Conservation (phyloP, 2,888 invertebrate species). For the Caenorhabditis sp. region DNA sequence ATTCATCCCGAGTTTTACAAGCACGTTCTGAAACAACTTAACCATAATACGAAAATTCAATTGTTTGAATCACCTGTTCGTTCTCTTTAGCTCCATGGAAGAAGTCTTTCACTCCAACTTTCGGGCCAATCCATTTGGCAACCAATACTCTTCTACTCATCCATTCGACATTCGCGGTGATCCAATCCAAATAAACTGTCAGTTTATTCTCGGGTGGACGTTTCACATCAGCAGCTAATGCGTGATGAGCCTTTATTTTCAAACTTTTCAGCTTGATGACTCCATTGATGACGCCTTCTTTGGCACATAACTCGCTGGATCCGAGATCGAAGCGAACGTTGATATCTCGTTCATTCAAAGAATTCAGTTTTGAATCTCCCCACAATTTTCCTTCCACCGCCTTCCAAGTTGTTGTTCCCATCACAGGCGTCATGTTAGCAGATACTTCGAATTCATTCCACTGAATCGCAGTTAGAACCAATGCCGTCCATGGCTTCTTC, state of each 20-base stretch:
- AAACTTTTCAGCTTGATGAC: slow-evolving; percentile 87
- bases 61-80: slow-evolving; percentile 24
- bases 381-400: slow-evolving; percentile 76
- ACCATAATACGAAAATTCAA: not conserved
- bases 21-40: slow-evolving; percentile 25
- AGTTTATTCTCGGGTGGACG: slow-evolving; percentile 75
- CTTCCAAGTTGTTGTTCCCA: slow-evolving; percentile 94
- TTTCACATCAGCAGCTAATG: slow-evolving; percentile 62
- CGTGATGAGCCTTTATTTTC: slow-evolving; percentile 56
- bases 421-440: slow-evolving; percentile 99
- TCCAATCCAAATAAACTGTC: slow-evolving; percentile 69
- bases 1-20: slow-evolving; percentile 64
- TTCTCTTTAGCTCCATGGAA: slow-evolving; percentile 47
- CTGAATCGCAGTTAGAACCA: slow-evolving; percentile 94
- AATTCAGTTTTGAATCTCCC: slow-evolving; percentile 74
- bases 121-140: slow-evolving; percentile 85
- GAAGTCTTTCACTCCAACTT: slow-evolving; percentile 46
- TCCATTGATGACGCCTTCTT: slow-evolving; percentile 98
- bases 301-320: slow-evolving; percentile 94
- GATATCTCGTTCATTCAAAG: slow-evolving; percentile 74
- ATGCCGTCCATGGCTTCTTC: slow-evolving; percentile 60
- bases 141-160: slow-evolving; percentile 98
- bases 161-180: slow-evolving; percentile 91
- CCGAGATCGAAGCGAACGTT: slow-evolving; percentile 73
- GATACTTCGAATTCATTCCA: slow-evolving; percentile 96